Base-by-base conservation (phyloP, 2,113 vertebrate species). In the Gallinago paraguaiae region DNA sequence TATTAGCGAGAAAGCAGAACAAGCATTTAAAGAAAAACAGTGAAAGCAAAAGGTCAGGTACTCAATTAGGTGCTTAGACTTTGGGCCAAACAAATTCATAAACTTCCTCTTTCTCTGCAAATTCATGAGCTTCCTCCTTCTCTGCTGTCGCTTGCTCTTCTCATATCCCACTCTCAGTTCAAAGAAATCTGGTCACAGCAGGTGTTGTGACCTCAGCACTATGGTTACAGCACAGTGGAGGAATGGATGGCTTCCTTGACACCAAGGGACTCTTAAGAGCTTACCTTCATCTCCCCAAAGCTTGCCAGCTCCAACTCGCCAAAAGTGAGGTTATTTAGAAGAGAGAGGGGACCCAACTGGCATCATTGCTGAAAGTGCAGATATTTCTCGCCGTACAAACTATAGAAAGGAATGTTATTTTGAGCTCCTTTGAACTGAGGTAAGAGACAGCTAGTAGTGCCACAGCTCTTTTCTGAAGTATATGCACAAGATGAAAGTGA, bases 391-490 rank as follows among this genome's bases (percentile, higher is more conserved):
- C 69, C 76, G 10, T 19, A 82, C 39, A 81, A 78, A 78, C 57
- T 39, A 65, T 19, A 78, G 41, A 69, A 78, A 81, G 28, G 28
- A 77, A 84, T 35, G 45, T 28, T 77, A 64, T 30, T 92, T 57
- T 15, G 4, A 78, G 65, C 19, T 89, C 67, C 27, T 92, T 46
- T 84, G 86, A 93, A 76, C 65, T 82, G 76, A 27, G 9, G 22
- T 51, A 75, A 89, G 45, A 82, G 56, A 75, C 4, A 68, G 46
- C 20, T 43, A 68, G 33, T 33, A 75, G 35, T 53, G 39, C 80
- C 69, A 84, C 10, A 88, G 61, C 39, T 82, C 53, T 81, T 74
- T 67, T 60, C 76, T 82, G 39, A 92, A 92, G 72, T 60, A 89
- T 33, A 75, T 41, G 24, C 35, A 60, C 1, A 3, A 88, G 60